Evolutionary conservation across 2,888 invertebrate species (phyloP).

Genomic region (Nebria brevicollis): DNA sequence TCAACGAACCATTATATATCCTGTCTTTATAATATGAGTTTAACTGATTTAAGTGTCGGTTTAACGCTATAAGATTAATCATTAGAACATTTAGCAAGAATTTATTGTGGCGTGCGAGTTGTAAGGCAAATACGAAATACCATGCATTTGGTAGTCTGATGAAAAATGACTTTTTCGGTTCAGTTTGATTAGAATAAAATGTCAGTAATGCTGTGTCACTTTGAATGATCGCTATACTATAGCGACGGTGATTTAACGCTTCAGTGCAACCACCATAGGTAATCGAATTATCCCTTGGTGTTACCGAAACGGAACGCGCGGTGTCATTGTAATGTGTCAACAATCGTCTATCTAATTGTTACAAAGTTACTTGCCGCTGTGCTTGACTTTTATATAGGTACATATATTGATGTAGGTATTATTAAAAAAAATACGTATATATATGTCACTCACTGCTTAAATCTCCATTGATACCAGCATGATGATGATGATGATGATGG

Average conservation of each 20-base stretch:
- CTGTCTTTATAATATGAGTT: neutral
- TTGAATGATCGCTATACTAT: conserved; percentile 3
- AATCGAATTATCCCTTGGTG: conserved; percentile 35
- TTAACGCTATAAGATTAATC: neutral
- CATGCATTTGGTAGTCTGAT: neutral
- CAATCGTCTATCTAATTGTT: conserved; percentile 31
- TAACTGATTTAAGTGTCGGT: neutral
- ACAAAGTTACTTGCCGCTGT: conserved; percentile 4
- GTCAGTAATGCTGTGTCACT: conserved; percentile 36
- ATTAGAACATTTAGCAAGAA: neutral
- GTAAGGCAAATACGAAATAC: neutral
- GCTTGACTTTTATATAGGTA: conserved; percentile 2
- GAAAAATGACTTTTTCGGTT: neutral
- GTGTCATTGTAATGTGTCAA: conserved; percentile 12
- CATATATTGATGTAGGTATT: too few relatives aligned
- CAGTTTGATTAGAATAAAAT: neutral
- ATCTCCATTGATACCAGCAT: conserved; percentile 50
- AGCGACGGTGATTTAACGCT: conserved; percentile 43
- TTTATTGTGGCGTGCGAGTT: too few relatives aligned
- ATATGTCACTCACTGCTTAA: conserved; percentile 51
- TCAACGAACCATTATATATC: neutral
- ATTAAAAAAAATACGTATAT: conserved; percentile 48
- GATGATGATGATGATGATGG: conserved; percentile 48
- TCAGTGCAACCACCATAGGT: conserved; percentile 39
- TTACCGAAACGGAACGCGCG: conserved; percentile 20